Base-by-base conservation (phyloP, 2,797 vertebrate species). In the Tarsius wallacei region DNA sequence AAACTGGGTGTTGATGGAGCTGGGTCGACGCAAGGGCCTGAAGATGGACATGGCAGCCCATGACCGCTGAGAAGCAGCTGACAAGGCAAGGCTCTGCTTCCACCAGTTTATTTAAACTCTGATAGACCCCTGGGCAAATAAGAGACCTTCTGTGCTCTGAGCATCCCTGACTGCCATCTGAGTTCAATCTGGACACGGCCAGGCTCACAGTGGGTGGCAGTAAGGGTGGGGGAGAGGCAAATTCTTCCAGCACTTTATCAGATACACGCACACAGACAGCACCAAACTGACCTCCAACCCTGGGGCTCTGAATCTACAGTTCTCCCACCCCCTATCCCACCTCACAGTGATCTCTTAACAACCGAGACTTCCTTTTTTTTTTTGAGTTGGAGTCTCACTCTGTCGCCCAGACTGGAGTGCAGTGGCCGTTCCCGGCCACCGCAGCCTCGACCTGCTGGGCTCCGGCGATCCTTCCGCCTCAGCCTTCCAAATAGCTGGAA, bases 71-170 rank as follows among this genome's bases (percentile, higher is more conserved):
- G 99, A 99, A 98, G 97, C 97, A 96, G 96, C 98, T 99, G 99
- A 99, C 99, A 99, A 74, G 94, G 97, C 98, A 98, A 98, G 99
- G 98, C 98, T 97, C 96, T n/a, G 98, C 98, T 99, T 99, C 99
- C 98, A 98, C 98, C 98, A 96, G 96, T 96, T 97, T 98, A 57
- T 97, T 98, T 98, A 97, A 98, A 98, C 96, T 97, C 86, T 64
- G 96, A 97, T 96, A 97, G 96, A 97, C 89, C 82, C 88, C 47
- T 57, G 59, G 51, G 78, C 92, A 98, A 97, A 98, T 97, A 98
- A 97, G 95, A 91, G 84, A 53, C 68, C 89, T 91, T 98, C 98
- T 97, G 96, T 98, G 88, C 73, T 74, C 81, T 61, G 57, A 96
- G 91, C 94, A 96, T 97, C 96, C 94, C 74, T 70, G 90, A 16